Conservation (phyloP, 2,797 vertebrate genomes). For the Myotis vivesi region DNA sequence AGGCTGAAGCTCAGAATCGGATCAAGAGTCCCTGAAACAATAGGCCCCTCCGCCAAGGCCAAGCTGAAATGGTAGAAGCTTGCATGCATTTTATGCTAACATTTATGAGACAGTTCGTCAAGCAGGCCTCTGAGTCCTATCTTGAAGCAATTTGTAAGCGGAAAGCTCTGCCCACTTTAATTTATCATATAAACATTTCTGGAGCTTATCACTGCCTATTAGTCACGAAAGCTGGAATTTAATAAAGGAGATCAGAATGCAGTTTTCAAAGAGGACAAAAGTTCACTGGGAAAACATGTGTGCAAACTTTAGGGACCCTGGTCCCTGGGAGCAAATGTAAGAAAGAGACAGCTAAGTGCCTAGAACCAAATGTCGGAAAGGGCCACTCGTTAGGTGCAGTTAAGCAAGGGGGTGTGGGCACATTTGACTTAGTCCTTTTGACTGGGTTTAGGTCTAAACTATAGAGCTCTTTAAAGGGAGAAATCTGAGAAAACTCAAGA, state of each 20-base stretch:
- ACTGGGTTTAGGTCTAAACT: conserved; percentile 19
- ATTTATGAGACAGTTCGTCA: conserved; percentile 19
- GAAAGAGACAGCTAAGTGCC: conserved; percentile 45
- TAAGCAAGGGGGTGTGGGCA: not conserved
- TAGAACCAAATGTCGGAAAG: conserved; percentile 14
- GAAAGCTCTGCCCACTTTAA: conserved; percentile 57
- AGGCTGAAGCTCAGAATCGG: not conserved
- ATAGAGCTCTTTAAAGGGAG: conserved; percentile 20
- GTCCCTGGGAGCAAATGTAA: not conserved
- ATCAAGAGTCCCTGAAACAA: not conserved
- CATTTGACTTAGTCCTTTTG: conserved; percentile 30
- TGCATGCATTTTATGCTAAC: conserved; percentile 14
- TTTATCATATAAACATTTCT: conserved; percentile 63
- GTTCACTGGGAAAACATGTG: not conserved
- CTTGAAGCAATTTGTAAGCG: conserved; percentile 69
- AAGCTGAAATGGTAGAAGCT: not conserved
- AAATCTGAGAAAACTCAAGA: conserved; percentile 11
- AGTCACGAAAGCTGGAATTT: conserved; percentile 74
- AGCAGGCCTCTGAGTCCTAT: conserved; percentile 38
- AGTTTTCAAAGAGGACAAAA: conserved; percentile 64
- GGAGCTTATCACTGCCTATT: conserved; percentile 44
- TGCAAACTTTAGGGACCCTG: conserved; percentile 43
- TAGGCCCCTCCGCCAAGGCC: not conserved
- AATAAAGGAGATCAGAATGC: conserved; percentile 58
- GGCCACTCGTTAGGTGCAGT: not conserved